A percentile compares a stretch with the other conserved stretches of the same genome.
phyloP scores from a whole-genome alignment of 1,140 invertebrate genomes.

The Penaeus vannamei region DNA sequence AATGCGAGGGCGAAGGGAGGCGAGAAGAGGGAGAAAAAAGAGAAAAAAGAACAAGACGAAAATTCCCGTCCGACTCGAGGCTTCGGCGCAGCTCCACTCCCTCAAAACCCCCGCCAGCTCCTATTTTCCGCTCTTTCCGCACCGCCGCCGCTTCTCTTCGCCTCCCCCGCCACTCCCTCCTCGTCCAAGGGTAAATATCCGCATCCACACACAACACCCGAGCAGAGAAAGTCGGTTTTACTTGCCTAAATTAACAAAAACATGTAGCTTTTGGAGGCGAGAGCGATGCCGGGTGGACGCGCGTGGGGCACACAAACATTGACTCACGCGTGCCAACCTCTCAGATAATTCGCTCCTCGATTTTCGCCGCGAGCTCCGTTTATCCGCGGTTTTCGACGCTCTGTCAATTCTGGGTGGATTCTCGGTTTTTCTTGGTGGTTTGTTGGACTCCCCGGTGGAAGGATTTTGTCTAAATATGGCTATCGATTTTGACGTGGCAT shows the following conservation, averaged over 20 bases:
- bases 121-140: too few species aligned
- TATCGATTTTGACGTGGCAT: constrained; percentile 63
- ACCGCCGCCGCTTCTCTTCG: neutral
- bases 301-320: constrained; percentile 64
- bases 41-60: too few species aligned
- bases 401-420: neutral
- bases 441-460: neutral
- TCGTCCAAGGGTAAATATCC: neutral
- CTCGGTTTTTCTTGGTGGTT: neutral
- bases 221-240: neutral
- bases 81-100: too few species aligned
- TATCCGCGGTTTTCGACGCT: neutral
- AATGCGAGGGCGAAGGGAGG: too few species aligned
- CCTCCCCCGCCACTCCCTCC: neutral
- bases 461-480: neutral
- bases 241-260: constrained; percentile 61
- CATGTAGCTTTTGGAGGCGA: constrained; percentile 47
- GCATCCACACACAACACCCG: neutral
- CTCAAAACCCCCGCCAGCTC: too few species aligned
- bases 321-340: constrained; percentile 53
- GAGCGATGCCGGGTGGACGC: constrained; percentile 56
- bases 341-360: neutral
- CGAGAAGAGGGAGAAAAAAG: too few species aligned
- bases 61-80: too few species aligned
- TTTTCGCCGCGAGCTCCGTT: neutral